Percentiles rank a stretch among this genome's conserved stretches.
Conservation (phyloP, 2,113 vertebrate genomes). For the Meleagris gallopavo region DNA sequence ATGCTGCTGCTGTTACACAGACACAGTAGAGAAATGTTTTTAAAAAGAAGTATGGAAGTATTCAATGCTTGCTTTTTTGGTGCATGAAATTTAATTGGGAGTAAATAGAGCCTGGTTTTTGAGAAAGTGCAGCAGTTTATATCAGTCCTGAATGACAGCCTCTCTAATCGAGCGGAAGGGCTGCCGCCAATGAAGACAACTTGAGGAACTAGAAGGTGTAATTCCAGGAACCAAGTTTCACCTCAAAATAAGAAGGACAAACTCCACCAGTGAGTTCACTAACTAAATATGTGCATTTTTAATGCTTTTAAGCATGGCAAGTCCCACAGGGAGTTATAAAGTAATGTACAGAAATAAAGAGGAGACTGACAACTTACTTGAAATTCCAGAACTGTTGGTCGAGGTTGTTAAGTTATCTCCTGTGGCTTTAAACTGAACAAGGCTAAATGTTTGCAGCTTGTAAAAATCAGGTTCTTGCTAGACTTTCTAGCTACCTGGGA, state of each 20-base stretch:
- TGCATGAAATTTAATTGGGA: background rate
- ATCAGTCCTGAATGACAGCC: background rate
- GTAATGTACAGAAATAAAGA: background rate
- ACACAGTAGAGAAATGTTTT: background rate
- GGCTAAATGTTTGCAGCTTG: background rate
- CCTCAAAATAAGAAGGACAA: background rate
- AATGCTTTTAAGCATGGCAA: background rate
- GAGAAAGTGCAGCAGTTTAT: background rate
- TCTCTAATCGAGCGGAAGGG: background rate
- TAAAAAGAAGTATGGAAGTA: background rate
- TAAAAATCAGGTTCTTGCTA: background rate
- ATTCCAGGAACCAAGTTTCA: background rate
- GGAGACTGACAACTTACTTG: no score
- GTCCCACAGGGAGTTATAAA: background rate
- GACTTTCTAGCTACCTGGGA: background rate
- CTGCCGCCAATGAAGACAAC: background rate
- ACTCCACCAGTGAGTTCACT: no score
- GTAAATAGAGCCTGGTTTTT: background rate
- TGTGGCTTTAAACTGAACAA: background rate
- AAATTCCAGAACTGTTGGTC: no score
- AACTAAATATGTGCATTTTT: fast-evolving
- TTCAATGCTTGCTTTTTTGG: background rate
- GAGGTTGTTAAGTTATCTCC: background rate
- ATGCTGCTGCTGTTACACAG: background rate
- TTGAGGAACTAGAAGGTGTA: background rate